Conservation (phyloP, 2,113 vertebrate genomes). For the Columbina picui region DNA sequence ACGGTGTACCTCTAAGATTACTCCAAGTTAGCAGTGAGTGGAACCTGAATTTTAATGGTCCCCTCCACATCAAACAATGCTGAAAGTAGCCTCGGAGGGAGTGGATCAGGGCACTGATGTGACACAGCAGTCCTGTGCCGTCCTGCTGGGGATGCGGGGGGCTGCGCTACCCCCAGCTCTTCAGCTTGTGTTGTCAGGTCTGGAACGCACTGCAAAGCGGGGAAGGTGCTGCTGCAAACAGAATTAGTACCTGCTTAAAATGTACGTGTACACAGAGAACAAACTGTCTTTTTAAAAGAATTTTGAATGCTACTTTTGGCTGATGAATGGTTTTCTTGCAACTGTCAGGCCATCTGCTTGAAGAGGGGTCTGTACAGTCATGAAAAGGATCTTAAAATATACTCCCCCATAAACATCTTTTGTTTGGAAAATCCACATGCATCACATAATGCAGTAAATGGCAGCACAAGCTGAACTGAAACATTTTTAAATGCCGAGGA, state of each 20-base stretch:
- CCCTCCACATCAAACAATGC: background rate
- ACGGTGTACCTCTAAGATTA: background rate
- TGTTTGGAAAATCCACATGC: slow-evolving; percentile 68
- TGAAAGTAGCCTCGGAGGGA: background rate
- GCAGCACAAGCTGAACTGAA: slow-evolving; percentile 32
- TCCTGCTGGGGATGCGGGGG: background rate
- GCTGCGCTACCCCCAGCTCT: background rate
- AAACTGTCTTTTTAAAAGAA: slow-evolving; percentile 32
- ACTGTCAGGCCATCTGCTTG: slow-evolving; percentile 70
- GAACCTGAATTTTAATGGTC: background rate
- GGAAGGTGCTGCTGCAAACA: background rate
- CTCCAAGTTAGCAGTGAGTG: background rate
- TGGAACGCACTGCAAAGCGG: background rate
- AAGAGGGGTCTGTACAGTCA: slow-evolving; percentile 48
- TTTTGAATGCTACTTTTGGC: slow-evolving; percentile 47
- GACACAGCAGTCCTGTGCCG: background rate
- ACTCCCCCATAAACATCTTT: slow-evolving; percentile 59
- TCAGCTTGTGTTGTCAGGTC: background rate
- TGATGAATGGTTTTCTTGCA: slow-evolving; percentile 62
- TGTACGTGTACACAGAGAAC: background rate
- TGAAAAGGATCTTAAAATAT: slow-evolving; percentile 67
- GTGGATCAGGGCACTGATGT: fast-evolving
- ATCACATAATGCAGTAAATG: slow-evolving; percentile 54
- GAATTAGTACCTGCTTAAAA: slow-evolving; percentile 58
- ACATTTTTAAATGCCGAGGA: slow-evolving; percentile 40